phyloP scores from a whole-genome alignment of 1,140 invertebrate genomes.

The Drosophila pachea region DNA sequence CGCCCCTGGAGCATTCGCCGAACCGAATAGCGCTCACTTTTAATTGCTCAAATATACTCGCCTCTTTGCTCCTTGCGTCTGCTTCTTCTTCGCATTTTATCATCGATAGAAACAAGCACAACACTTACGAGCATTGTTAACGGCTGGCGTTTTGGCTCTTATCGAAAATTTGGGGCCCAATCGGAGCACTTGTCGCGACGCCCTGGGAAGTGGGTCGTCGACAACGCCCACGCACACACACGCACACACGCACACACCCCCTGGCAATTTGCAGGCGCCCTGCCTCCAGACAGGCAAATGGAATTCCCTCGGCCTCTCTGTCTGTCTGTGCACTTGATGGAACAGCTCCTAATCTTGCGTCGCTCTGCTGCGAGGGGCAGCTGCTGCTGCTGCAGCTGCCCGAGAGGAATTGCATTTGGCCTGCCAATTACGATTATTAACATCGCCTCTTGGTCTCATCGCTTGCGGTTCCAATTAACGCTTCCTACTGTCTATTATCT shows the following conservation, averaged over 20 bases:
- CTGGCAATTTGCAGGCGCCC: conserved; percentile 2
- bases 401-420: conserved; percentile 32
- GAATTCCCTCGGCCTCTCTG: neutral
- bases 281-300: conserved; percentile 2
- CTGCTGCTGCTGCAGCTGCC: conserved; percentile 32
- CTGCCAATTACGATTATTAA: conserved; percentile 69
- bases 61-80: neutral
- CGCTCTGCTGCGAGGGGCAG: conserved; percentile 4
- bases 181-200: conserved; percentile 26
- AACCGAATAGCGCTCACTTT: conserved; percentile 18
- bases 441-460: conserved; percentile 41
- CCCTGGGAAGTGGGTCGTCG: conserved; percentile 49
- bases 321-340: conserved; percentile 14
- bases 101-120: conserved; percentile 13
- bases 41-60: conserved; percentile 44
- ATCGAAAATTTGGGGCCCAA: conserved; percentile 36
- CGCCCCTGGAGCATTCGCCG: conserved; percentile 25
- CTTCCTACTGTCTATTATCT: conserved; percentile 75
- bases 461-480: conserved; percentile 75
- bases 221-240: conserved; percentile 34
- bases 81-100: conserved; percentile 14
- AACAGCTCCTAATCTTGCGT: conserved; percentile 14
- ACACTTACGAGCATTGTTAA: conserved; percentile 44
- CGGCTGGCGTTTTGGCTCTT: conserved; percentile 32
- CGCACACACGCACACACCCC: neutral